Base-by-base conservation (phyloP, 2,113 vertebrate species). In the Myrmecophaga tridactyla region DNA sequence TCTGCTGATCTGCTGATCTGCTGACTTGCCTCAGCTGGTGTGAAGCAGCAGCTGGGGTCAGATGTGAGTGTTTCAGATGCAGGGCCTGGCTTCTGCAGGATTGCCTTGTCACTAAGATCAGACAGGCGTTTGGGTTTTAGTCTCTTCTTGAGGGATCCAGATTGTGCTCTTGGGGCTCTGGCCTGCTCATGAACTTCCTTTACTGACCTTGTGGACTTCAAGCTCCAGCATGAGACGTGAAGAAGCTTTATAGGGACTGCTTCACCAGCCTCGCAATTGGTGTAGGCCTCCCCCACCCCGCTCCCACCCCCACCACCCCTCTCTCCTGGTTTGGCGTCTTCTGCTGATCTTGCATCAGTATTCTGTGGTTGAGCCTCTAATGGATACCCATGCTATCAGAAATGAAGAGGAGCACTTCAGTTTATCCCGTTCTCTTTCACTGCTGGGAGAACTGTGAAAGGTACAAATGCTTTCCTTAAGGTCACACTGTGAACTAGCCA, bases 1-100 rank as follows among this genome's bases (percentile, higher is more conserved):
- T 46, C 10, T 5, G 48, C 41, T 25, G 5, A 15, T 14, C 53
- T 60, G 39, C 51, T 27, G 34, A 73, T 14, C 53, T 60, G 39
- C 51, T 27, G 34, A 73, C 41, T 25, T 17, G 9, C 56, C 78
- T 53, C 69, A 3, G n/a, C 7, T 20, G 21, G 0, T 12, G 27
- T 43, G 29, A 15, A 73, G 51, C 53, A 29, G 70, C 7, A 9
- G 70, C 36, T 53, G 56, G 56, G 14, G 14, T 4, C 31, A 9
- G 46, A 25, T 10, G 9, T 29, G 18, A 4, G 2, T 2, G 1
- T 56, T 4, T 27, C 2, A 34, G 46, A 60, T 0, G 0, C 36
- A 60, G 51, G 34, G 17, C 31, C 20, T 23, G 21, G 21, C 39
- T 48, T 5, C 86, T 36, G 6, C 48, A 14, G n/a, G 6, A 20